Percentiles rank a stretch among this genome's conserved stretches.
Conservation (phyloP, 2,797 vertebrate species). For the Menidia menidia region DNA sequence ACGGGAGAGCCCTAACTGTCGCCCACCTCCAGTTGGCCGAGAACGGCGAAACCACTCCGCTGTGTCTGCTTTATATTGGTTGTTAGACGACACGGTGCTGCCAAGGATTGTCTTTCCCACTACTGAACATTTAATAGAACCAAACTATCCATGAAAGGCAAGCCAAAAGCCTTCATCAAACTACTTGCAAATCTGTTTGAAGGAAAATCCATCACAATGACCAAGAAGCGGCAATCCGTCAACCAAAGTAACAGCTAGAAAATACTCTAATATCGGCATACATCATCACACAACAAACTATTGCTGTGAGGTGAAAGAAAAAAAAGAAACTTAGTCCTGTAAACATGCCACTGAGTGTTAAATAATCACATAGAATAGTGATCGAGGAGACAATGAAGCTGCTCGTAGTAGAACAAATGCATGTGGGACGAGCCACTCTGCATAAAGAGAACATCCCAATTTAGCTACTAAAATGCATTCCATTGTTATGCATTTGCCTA, state of each 20-base stretch:
- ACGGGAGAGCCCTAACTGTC: slow-evolving; percentile 77
- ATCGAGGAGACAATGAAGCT: slow-evolving; percentile 38
- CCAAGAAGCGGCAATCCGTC: slow-evolving; percentile 39
- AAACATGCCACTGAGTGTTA: slow-evolving; percentile 37
- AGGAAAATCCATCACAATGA: slow-evolving; percentile 48
- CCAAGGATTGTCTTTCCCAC: slow-evolving; percentile 67
- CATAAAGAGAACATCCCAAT: slow-evolving; percentile 33
- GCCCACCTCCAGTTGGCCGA: slow-evolving; percentile 78
- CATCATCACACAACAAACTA: slow-evolving; percentile 30
- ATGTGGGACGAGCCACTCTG: slow-evolving; percentile 21
- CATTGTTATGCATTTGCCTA: slow-evolving; percentile 24
- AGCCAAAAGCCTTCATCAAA: slow-evolving; percentile 59
- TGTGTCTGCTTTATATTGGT: slow-evolving; percentile 75
- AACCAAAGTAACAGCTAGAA: slow-evolving; percentile 38
- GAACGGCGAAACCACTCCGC: slow-evolving; percentile 79
- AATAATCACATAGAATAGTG: slow-evolving; percentile 36
- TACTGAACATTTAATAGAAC: slow-evolving; percentile 71
- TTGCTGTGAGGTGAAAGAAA: slow-evolving; percentile 4
- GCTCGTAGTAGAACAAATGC: slow-evolving; percentile 34
- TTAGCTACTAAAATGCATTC: slow-evolving; percentile 26
- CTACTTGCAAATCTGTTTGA: slow-evolving; percentile 52
- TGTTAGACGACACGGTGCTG: slow-evolving; percentile 59
- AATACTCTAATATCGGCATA: slow-evolving; percentile 35
- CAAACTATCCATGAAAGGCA: slow-evolving; percentile 70
- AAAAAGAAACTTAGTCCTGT: slow-evolving; percentile 8